A percentile compares a stretch with the other conserved stretches of the same genome.
Evolutionary conservation across 2,113 vertebrate species (phyloP).

Genomic region (Henicopernis longicauda): DNA sequence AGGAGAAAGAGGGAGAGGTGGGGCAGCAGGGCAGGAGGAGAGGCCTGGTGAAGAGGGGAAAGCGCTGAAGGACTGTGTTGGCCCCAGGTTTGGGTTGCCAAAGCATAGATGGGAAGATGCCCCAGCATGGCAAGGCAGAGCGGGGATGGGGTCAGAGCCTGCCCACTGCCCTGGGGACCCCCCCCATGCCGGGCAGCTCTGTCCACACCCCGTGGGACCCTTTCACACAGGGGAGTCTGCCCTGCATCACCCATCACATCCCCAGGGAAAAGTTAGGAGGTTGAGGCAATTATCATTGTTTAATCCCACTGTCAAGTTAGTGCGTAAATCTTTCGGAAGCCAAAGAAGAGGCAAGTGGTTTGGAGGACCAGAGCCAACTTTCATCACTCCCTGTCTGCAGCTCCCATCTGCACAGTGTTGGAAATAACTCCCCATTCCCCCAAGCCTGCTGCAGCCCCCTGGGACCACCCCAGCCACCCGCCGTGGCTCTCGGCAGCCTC

Average conservation of each 20-base stretch:
- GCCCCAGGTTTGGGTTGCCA: neutral
- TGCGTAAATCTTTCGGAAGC: neutral
- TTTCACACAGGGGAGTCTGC: neutral
- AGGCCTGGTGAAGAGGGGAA: neutral
- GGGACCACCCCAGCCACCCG: accelerated
- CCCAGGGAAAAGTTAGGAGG: neutral
- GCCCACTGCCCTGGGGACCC: neutral
- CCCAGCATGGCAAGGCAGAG: neutral
- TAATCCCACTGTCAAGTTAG: neutral
- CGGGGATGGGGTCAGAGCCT: accelerated
- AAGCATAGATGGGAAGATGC: neutral
- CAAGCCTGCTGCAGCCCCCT: neutral
- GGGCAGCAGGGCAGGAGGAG: neutral
- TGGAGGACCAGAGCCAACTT: neutral
- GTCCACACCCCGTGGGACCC: neutral
- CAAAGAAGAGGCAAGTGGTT: neutral
- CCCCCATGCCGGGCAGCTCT: neutral
- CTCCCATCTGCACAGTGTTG: neutral
- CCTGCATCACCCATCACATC: neutral
- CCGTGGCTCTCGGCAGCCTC: neutral
- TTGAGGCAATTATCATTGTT: neutral
- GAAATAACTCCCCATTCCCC: neutral
- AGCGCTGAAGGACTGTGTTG: accelerated
- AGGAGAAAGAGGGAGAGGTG: neutral
- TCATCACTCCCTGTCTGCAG: neutral